These are phyloP conservation scores for Microplitis mediator DNA, from an alignment of 1,140 invertebrate genomes.

Conservation along the genomic window DNA sequence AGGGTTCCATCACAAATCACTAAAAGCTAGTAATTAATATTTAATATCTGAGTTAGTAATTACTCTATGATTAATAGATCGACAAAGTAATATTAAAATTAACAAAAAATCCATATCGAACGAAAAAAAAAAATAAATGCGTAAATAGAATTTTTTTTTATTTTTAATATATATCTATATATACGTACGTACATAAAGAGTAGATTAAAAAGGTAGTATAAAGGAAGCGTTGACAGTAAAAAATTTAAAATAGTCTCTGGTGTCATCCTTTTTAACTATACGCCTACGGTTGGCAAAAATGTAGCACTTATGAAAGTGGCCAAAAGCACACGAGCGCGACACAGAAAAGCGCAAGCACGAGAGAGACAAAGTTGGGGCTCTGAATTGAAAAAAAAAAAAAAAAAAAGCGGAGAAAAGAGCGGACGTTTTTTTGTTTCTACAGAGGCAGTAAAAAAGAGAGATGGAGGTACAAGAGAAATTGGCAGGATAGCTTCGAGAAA, in stretches of 20 bases:
- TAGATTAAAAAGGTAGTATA: neutral
- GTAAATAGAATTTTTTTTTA: too few relatives aligned
- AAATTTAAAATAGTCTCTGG: neutral
- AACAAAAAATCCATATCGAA: too few relatives aligned
- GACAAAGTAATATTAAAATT: too few relatives aligned
- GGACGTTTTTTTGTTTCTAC: neutral
- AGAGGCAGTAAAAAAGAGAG: neutral
- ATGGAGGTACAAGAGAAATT: constrained; percentile 16
- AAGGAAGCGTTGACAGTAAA: neutral
- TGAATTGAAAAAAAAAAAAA: neutral
- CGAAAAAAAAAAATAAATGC: too few relatives aligned
- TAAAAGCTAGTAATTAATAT: too few relatives aligned
- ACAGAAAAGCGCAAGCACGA: neutral
- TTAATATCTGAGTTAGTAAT: too few relatives aligned
- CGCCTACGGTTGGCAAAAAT: neutral
- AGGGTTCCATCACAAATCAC: too few relatives aligned
- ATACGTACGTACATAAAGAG: neutral
- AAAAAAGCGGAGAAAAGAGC: neutral
- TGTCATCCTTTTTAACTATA: neutral
- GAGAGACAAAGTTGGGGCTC: neutral
- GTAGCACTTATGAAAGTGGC: constrained; percentile 20
- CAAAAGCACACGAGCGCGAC: neutral
- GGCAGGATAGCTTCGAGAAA: constrained; percentile 33
- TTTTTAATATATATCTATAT: too few relatives aligned
- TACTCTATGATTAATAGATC: too few relatives aligned